Base-by-base conservation (phyloP, 2,888 invertebrate species). In the Tachystola acroxantha region DNA sequence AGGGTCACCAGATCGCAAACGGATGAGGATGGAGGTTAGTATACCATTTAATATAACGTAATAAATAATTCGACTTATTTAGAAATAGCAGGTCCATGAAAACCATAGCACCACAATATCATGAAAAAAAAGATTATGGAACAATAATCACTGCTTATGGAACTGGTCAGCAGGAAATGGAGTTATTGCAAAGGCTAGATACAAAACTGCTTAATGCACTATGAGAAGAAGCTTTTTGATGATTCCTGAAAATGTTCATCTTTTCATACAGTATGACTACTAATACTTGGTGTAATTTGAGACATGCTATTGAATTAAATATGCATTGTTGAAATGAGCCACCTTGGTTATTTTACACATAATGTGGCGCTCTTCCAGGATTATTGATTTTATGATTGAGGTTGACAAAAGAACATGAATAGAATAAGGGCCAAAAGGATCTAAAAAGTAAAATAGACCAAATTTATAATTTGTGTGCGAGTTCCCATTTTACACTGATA, bases 1-100 rank as follows among this genome's bases (percentile, higher is more conserved):
- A 46, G 86, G 89, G 44, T 91, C 91, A 36, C 91, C 91, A 31
- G 91, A 91, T 32, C 81, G 91, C 39, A 91, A 91, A 68, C 79
- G 91, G 65, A 85, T 90, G 74, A 88, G 90, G 58, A 80, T 89
- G 52, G 91, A 91, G 88, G 90, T 90, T 55, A 74, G 82, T 81
- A 31, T 16, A 16, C 6, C 16, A 16, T 6, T 16, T 6, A 16
- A n/a, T n/a, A n/a, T n/a, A n/a, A n/a, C n/a, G n/a, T n/a, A n/a
- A n/a, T n/a, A n/a, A n/a, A n/a, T 22, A 14, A 20, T 12, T 16
- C 10, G 12, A 16, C 10, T 10, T 22, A n/a, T 14, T 9, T 29
- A 14, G 29, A 5, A 14, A 29, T 4, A n/a, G n/a, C 9, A 3
- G 1, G n/a, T 9, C n/a, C 9, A 29, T 3, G 29, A 14, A 7